Conservation (phyloP, 2,888 invertebrate species). For the Lithophane socia region DNA sequence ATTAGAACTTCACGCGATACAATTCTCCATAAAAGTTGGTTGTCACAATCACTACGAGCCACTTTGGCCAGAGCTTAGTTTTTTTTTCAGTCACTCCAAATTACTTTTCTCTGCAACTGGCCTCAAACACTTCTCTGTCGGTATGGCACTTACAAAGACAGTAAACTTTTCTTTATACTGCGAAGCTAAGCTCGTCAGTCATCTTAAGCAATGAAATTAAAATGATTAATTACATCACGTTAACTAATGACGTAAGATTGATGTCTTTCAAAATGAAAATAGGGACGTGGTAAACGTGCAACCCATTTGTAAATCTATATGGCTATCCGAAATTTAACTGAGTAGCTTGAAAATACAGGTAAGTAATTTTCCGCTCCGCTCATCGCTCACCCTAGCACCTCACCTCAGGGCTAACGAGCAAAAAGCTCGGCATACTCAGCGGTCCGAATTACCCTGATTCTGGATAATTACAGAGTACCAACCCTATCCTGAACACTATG, state of each 20-base stretch:
- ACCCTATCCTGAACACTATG: slow-evolving; percentile 84
- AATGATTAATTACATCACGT: neutral
- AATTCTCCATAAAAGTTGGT: neutral
- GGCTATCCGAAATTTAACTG: neutral
- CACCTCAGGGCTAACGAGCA: slow-evolving; percentile 81
- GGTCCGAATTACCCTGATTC: slow-evolving; percentile 87
- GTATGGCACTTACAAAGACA: neutral
- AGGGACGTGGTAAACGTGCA: neutral
- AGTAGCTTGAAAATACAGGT: neutral
- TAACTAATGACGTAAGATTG: too few relatives aligned
- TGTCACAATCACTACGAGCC: neutral
- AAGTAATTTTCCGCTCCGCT: neutral
- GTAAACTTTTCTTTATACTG: neutral
- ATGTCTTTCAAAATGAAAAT: neutral
- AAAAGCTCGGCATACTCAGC: slow-evolving; percentile 83
- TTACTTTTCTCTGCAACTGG: neutral
- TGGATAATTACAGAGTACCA: slow-evolving; percentile 86
- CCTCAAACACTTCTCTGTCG: too few relatives aligned
- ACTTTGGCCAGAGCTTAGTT: neutral
- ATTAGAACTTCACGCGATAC: neutral
- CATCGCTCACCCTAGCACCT: slow-evolving; percentile 57
- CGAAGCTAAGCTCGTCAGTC: too few relatives aligned
- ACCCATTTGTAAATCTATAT: neutral
- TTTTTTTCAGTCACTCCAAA: neutral
- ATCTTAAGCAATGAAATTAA: neutral